Evolutionary conservation across 1,140 invertebrate genomes (phyloP).

Genomic region (Mya arenaria): DNA sequence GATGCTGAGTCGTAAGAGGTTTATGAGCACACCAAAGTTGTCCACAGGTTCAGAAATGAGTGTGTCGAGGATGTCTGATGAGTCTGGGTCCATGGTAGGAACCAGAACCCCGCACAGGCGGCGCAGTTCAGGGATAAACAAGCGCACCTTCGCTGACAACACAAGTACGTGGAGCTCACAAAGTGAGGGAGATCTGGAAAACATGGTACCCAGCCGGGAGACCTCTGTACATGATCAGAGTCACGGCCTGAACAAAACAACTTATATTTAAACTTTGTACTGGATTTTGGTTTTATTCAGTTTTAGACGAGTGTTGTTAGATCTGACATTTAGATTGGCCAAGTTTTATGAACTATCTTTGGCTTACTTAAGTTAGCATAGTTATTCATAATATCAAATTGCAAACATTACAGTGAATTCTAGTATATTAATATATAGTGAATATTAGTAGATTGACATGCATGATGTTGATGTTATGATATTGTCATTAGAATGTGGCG

Average conservation of each 20-base stretch:
- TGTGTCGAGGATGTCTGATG: constrained; percentile 9
- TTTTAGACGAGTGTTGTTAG: too few species aligned
- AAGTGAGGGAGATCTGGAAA: constrained; percentile 15
- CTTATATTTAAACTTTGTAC: constrained; percentile 47
- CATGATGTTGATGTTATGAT: too few species aligned
- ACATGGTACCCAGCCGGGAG: not conserved
- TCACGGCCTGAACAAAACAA: constrained; percentile 26
- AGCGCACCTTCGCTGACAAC: not conserved
- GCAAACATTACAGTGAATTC: too few species aligned
- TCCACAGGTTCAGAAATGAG: constrained; percentile 9
- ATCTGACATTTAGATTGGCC: too few species aligned
- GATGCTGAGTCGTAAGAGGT: constrained; percentile 18
- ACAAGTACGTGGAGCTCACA: constrained; percentile 52
- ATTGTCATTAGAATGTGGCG: too few species aligned
- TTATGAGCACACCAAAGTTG: constrained; percentile 56
- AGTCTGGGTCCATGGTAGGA: not conserved
- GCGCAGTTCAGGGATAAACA: not conserved
- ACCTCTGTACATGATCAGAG: not conserved
- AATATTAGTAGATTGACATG: too few species aligned
- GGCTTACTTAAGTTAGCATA: too few species aligned
- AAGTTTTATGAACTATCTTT: too few species aligned
- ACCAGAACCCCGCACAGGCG: constrained; percentile 20
- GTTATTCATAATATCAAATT: too few species aligned
- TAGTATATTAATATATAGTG: too few species aligned
- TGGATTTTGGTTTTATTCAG: too few species aligned